A percentile compares a stretch with the other conserved stretches of the same genome.
phyloP scores from a whole-genome alignment of 2,888 invertebrate species.

The Plusia festucae region DNA sequence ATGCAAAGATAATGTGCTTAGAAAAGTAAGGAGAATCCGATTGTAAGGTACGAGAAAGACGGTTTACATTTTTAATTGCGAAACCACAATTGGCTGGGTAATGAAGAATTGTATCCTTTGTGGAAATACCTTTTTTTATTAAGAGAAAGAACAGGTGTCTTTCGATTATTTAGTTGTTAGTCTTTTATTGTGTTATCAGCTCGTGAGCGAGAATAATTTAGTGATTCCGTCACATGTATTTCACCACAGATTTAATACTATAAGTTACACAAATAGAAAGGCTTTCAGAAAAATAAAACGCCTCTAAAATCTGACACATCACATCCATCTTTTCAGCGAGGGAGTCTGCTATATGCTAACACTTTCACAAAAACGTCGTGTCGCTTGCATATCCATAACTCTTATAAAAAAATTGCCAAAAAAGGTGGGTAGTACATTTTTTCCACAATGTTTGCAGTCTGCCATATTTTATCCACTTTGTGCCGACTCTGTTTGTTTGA shows the following conservation, averaged over 20 bases:
- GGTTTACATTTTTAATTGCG: constrained; percentile 30
- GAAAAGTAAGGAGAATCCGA: constrained; percentile 22
- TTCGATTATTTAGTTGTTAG: not conserved
- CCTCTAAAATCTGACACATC: not conserved
- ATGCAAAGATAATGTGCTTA: no score
- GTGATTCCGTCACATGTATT: no score
- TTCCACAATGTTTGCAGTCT: constrained; percentile 15
- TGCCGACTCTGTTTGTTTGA: constrained; percentile 26
- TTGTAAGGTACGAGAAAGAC: constrained; percentile 26
- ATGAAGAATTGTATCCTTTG: constrained; percentile 6
- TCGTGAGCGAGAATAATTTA: no score
- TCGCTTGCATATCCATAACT: constrained; percentile 5
- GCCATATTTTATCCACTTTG: constrained; percentile 17
- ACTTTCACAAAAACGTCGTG: not conserved
- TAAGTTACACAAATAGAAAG: not conserved
- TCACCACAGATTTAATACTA: no score
- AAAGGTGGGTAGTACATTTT: constrained; percentile 13
- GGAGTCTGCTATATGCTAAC: not conserved
- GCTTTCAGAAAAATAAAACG: not conserved
- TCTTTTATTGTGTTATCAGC: not conserved
- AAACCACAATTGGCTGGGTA: constrained; percentile 17
- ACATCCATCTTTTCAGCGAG: constrained; percentile 1
- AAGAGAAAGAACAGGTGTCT: not conserved
- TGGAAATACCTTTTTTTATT: not conserved
- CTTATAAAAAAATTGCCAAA: not conserved